These are phyloP conservation scores for Anagyrus pseudococci DNA, from an alignment of 2,888 invertebrate species.

Conservation along the genomic window DNA sequence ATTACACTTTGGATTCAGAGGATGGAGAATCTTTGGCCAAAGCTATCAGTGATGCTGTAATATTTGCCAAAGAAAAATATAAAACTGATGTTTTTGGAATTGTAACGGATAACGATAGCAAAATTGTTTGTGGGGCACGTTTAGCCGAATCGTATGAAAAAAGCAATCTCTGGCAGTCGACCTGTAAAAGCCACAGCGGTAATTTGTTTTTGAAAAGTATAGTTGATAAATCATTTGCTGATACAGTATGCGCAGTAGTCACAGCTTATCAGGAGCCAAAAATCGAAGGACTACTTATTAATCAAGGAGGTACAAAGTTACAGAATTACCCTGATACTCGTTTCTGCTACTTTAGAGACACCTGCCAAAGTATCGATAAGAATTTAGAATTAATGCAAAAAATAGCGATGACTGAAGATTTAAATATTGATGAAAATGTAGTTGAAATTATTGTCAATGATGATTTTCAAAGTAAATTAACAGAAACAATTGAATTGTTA, in stretches of 20 bases:
- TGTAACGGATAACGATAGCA: slow-evolving; percentile 3
- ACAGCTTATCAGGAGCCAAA: not conserved
- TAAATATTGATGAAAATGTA: not conserved
- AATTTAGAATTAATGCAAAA: not conserved
- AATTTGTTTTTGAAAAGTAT: not conserved
- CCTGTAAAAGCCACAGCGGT: not conserved
- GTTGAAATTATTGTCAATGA: not conserved
- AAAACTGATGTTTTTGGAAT: not conserved
- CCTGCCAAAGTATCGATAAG: not conserved
- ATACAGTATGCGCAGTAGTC: not conserved
- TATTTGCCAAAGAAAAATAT: not conserved
- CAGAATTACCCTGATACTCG: slow-evolving; percentile 3
- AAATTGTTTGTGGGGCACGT: not conserved
- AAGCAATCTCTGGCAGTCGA: not conserved
- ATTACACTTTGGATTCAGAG: not conserved
- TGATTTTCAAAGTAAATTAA: not conserved
- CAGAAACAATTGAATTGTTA: not conserved
- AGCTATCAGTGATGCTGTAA: not conserved
- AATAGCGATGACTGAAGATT: not conserved
- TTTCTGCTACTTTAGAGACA: slow-evolving; percentile 1
- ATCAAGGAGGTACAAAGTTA: not conserved
- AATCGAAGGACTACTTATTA: not conserved
- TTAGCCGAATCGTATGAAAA: not conserved
- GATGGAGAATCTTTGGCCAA: not conserved
- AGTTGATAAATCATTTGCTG: not conserved